Evolutionary conservation across 2,797 vertebrate species (phyloP).

Genomic region (Dicrostonyx torquatus): DNA sequence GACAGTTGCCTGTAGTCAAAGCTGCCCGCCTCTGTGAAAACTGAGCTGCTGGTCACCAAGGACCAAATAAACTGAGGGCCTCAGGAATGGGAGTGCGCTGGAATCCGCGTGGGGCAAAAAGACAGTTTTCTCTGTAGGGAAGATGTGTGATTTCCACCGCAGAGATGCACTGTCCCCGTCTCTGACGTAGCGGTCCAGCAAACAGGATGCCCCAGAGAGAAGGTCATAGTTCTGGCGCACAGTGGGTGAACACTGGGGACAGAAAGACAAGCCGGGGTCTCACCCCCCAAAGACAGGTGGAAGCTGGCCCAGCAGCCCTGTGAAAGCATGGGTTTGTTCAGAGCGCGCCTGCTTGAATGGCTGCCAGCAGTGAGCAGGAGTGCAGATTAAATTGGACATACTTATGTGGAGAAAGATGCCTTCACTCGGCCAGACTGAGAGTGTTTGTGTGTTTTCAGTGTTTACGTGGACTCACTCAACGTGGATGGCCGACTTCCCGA

Average conservation of each 20-base stretch:
- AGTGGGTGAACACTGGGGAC: background rate
- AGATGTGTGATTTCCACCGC: background rate
- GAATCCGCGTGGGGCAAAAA: background rate
- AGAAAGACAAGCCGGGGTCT: background rate
- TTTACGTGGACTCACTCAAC: background rate
- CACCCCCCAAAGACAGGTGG: conserved; percentile 28
- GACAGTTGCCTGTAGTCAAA: conserved; percentile 58
- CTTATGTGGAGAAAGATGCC: conserved; percentile 51
- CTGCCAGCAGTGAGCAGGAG: conserved; percentile 39
- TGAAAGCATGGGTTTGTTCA: conserved; percentile 50
- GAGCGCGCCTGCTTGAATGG: background rate
- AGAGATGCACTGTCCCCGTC: background rate
- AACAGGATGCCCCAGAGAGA: background rate
- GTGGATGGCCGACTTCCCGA: background rate
- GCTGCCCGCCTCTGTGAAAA: conserved; percentile 60
- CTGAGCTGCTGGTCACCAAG: conserved; percentile 63
- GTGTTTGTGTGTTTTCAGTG: conserved; percentile 27
- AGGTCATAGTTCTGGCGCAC: background rate
- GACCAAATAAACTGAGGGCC: conserved; percentile 50
- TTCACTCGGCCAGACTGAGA: conserved; percentile 41
- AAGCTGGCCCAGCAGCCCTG: background rate
- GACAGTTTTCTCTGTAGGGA: background rate
- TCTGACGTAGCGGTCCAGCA: background rate
- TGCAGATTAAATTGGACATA: conserved; percentile 48
- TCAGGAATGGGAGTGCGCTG: background rate